Base-by-base conservation (phyloP, 2,797 vertebrate species). In the Lycodopsis pacificus region DNA sequence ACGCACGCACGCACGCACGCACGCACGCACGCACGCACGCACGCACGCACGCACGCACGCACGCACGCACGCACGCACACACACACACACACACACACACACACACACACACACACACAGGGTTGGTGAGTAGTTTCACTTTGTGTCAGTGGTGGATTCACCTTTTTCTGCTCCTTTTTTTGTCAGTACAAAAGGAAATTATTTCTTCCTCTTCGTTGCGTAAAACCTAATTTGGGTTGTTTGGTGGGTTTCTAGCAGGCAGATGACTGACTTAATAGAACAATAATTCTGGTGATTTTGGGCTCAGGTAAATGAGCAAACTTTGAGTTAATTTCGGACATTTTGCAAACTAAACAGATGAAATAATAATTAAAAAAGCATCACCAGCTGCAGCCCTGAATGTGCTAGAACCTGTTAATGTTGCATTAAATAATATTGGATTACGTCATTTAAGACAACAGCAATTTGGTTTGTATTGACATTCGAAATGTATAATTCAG, bases 1-100 rank as follows among this genome's bases (percentile, higher is more conserved):
- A 51, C 22, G n/a, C 40, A 46, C 4, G 73, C 17, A 22, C 51
- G 42, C 57, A 68, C 22, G 56, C 70, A 56, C 57, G 62, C 22
- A 61, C 70, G 56, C 48, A 66, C 54, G 49, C 71, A 51, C 22
- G n/a, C n/a, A n/a, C n/a, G n/a, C n/a, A n/a, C n/a, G n/a, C n/a
- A n/a, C n/a, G n/a, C n/a, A n/a, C n/a, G n/a, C n/a, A n/a, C n/a
- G n/a, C n/a, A n/a, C n/a, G n/a, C n/a, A n/a, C n/a, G n/a, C 40
- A 46, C 4, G 73, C 17, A 22, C 51, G 42, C 57, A 68, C 22
- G 56, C 70, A 56, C 57, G 62, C 22, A 61, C 70, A 61, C 48
- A 66, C 54, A 56, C 71, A 51, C 22, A 77, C 11, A 22, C 40
- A 46, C 4, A 75, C 17, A 22, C 51, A 49, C 57, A 68, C 22